Percentiles rank a stretch among this genome's conserved stretches.
phyloP scores from a whole-genome alignment of 2,113 vertebrate genomes.

The Cichladusa arquata region DNA sequence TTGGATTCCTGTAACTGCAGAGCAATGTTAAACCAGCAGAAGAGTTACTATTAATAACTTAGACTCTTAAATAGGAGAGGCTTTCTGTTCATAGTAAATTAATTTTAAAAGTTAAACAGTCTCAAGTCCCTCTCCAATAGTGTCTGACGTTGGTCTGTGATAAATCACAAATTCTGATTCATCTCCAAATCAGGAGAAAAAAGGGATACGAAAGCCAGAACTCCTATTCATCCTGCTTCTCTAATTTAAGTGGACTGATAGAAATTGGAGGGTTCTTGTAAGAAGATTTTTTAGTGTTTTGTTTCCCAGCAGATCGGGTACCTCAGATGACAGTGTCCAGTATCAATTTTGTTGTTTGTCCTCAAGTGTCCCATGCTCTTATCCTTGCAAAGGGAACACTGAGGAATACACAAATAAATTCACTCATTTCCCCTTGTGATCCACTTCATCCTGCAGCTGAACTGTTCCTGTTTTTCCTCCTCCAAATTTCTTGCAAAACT shows the following conservation, averaged over 20 bases:
- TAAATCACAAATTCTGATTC: slow-evolving; percentile 14
- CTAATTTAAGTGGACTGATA: not conserved
- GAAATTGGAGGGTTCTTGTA: not conserved
- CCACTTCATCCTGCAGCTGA: not conserved
- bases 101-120: not conserved
- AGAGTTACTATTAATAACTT: not conserved
- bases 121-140: not conserved
- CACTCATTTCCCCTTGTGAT: not conserved
- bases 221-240: slow-evolving; percentile 6
- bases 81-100: not conserved
- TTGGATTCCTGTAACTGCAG: not conserved
- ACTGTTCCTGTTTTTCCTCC: not conserved
- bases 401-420: not conserved
- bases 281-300: not conserved
- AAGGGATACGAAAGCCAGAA: not conserved
- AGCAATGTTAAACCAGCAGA: not conserved
- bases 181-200: not conserved
- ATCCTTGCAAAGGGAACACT: not conserved
- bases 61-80: not conserved
- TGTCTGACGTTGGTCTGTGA: not conserved
- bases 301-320: not conserved
- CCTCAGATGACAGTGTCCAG: not conserved
- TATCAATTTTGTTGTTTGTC: not conserved
- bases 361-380: not conserved
- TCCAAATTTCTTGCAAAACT: not conserved